phyloP scores from a whole-genome alignment of 2,113 vertebrate species.

The Mixornis gularis region DNA sequence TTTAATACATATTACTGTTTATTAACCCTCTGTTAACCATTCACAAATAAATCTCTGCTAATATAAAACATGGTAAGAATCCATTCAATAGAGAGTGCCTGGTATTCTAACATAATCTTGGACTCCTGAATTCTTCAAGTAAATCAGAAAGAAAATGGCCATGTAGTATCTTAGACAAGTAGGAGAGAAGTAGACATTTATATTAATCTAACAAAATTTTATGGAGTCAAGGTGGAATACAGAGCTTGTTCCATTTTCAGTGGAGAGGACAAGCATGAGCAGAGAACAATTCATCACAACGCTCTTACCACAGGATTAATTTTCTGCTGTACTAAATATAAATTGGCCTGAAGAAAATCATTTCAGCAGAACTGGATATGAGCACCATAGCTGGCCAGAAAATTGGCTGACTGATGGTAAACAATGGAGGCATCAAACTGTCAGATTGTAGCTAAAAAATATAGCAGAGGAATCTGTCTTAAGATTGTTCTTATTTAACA shows the following conservation, averaged over 20 bases:
- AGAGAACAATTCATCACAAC: conserved; percentile 39
- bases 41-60: background rate
- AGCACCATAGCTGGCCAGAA: conserved; percentile 43
- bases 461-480: conserved; percentile 48
- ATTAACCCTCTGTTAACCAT: background rate
- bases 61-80: background rate
- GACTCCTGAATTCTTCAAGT: background rate
- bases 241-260: conserved; percentile 8
- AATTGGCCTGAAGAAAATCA: conserved; percentile 21
- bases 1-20: background rate
- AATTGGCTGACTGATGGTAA: conserved; percentile 57
- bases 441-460: conserved; percentile 46
- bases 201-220: conserved; percentile 23
- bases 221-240: background rate
- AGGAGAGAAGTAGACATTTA: conserved; percentile 13
- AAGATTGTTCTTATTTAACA: conserved; percentile 54
- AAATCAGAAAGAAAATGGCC: background rate
- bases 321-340: conserved; percentile 42
- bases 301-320: conserved; percentile 30
- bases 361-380: conserved; percentile 37
- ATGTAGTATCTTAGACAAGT: background rate
- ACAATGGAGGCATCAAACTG: conserved; percentile 50
- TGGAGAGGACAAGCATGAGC: background rate
- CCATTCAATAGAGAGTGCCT: background rate
- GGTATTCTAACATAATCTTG: background rate